These are phyloP conservation scores for Allophyes oxyacanthae DNA, from an alignment of 2,888 invertebrate species.

Conservation along the genomic window DNA sequence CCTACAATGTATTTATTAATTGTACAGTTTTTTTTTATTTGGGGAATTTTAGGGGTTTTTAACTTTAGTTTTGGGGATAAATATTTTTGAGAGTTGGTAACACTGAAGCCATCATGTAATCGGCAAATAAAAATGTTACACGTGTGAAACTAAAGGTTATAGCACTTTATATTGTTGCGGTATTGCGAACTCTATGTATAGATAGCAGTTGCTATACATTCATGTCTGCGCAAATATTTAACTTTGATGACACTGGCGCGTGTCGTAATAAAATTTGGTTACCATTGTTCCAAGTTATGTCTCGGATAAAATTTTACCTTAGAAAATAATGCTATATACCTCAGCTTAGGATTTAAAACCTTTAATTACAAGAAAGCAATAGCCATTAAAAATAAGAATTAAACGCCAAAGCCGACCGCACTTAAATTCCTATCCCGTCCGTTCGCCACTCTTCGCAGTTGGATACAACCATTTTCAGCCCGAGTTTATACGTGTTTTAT, in stretches of 20 bases:
- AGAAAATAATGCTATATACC: too few relatives aligned
- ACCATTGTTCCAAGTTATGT: too few relatives aligned
- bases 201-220: conserved; percentile 32
- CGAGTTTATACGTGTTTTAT: conserved; percentile 65
- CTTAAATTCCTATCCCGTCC: conserved; percentile 35
- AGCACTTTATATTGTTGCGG: conserved; percentile 35
- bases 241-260: conserved; percentile 13
- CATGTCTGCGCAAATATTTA: conserved; percentile 40
- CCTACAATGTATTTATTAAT: too few relatives aligned
- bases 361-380: conserved; percentile 34
- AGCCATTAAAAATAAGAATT: conserved; percentile 40
- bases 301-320: too few relatives aligned
- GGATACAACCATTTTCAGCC: conserved; percentile 57
- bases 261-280: conserved; percentile 10
- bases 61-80: too few relatives aligned
- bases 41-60: too few relatives aligned
- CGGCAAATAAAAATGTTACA: conserved; percentile 42
- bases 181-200: conserved; percentile 26
- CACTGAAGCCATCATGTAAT: conserved; percentile 34
- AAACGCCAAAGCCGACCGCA: conserved; percentile 45
- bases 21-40: too few relatives aligned
- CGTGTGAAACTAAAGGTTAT: conserved; percentile 31
- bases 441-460: conserved; percentile 57
- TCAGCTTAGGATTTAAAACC: conserved; percentile 8
- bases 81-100: too few relatives aligned